Percentiles rank a stretch among this genome's conserved stretches.
phyloP scores from a whole-genome alignment of 2,888 invertebrate genomes.

The Tachina lurida region DNA sequence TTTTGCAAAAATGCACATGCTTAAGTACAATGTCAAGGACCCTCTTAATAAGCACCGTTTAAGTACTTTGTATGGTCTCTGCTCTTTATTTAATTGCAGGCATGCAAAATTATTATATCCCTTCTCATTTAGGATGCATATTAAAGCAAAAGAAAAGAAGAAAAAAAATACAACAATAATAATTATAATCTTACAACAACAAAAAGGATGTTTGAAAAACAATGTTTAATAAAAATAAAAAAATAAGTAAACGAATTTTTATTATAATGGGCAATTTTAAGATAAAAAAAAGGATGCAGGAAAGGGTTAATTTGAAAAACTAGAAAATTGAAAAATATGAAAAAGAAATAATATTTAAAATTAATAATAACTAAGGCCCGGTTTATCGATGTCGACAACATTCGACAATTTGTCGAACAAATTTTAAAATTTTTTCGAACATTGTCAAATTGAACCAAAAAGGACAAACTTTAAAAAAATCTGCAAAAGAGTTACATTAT shows the following conservation, averaged over 20 bases:
- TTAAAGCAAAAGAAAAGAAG: neutral
- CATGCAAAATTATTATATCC: slow-evolving; percentile 38
- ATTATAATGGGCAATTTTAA: slow-evolving; percentile 16
- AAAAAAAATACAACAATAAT: neutral
- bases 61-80: slow-evolving; percentile 53
- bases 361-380: neutral
- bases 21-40: slow-evolving; percentile 73
- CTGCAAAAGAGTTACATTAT: too few species aligned
- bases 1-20: slow-evolving; percentile 55
- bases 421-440: too few species aligned
- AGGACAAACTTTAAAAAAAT: too few species aligned
- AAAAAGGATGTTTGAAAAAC: slow-evolving; percentile 11
- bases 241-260: slow-evolving; percentile 7
- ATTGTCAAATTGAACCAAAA: too few species aligned
- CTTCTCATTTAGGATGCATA: slow-evolving; percentile 1
- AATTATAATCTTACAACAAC: neutral
- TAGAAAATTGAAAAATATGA: neutral
- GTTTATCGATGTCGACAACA: too few species aligned
- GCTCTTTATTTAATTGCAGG: slow-evolving; percentile 34
- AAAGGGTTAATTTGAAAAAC: neutral
- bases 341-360: neutral
- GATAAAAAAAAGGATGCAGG: neutral
- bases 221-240: neutral
- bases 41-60: slow-evolving; percentile 75
- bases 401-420: too few species aligned